Base-by-base conservation (phyloP, 2,888 invertebrate species). In the Drosophila rubida region DNA sequence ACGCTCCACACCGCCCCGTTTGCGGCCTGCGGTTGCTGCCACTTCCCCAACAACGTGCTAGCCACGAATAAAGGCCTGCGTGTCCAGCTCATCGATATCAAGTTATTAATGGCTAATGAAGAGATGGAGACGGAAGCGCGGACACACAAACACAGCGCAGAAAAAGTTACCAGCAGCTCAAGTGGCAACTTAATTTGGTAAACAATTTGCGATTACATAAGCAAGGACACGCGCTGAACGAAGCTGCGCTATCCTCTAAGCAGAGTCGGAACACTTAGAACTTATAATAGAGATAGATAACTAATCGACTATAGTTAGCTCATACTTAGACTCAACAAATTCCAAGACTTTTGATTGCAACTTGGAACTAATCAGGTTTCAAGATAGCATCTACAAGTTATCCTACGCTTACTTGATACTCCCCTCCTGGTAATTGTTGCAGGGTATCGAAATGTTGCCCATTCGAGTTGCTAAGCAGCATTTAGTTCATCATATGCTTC, bases 91-190 rank as follows among this genome's bases (percentile, higher is more conserved):
- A 84, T 84, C 88, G 87, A 84, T 84, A 87, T 87, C 78, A 77
- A 81, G 80, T 87, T 84, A 88, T 88, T 88, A 88, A 88, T 87
- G 79, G 74, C 73, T 87, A 87, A 88, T 88, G 73, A 80, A 76
- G 67, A 80, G 67, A 80, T 57, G 60, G 48, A 58, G 54, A 30
- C 1, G 3, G 58, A 9, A 37, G 30, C 11, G n/a, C 32, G 5
- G n/a, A 32, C 32, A n/a, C n/a, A n/a, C 19, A 2, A 19, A 3
- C 19, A 19, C 19, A 25, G 11, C 14, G 9, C 6, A 39, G 30
- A 44, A 45, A 79, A 80, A 64, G 61, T 61, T 35, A 30, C 45
- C n/a, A 55, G 8, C 55, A 61, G 39, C 67, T 86, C 76, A 74
- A 84, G 84, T 78, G 79, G 70, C 85, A 84, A 82, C 79, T 73